Conservation (phyloP, 2,888 invertebrate species). For the Hemithea aestivaria region DNA sequence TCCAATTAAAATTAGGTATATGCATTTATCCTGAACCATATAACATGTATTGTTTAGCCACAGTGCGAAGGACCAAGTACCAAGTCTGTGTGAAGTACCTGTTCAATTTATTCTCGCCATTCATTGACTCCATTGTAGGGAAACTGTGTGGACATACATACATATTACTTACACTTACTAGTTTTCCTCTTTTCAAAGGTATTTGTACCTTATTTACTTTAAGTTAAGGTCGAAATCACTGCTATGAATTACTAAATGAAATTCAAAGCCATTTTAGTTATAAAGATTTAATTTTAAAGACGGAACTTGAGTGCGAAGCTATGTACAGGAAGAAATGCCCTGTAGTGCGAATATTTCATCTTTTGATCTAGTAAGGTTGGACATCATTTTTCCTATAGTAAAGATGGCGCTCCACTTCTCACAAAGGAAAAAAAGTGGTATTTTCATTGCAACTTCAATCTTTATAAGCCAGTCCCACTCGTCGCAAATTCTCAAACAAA, state of each 20-base stretch:
- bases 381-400: too few relatives aligned
- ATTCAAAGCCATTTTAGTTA: too few relatives aligned
- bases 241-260: too few relatives aligned
- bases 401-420: too few relatives aligned
- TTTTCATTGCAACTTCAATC: too few relatives aligned
- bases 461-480: too few relatives aligned
- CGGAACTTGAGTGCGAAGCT: slow-evolving; percentile 39
- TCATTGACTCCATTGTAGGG: slow-evolving; percentile 72
- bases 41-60: slow-evolving; percentile 19
- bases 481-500: too few relatives aligned
- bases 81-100: slow-evolving; percentile 81
- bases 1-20: too few relatives aligned
- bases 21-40: too few relatives aligned
- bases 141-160: slow-evolving; percentile 75
- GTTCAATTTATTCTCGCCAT: slow-evolving; percentile 78
- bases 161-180: slow-evolving; percentile 36
- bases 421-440: too few relatives aligned
- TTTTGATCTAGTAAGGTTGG: too few relatives aligned
- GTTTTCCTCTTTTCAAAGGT: not conserved
- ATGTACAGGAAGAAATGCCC: slow-evolving; percentile 59
- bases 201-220: not conserved
- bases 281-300: too few relatives aligned
- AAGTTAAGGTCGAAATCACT: slow-evolving; percentile 8
- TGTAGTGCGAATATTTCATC: slow-evolving; percentile 27
- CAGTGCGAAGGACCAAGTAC: slow-evolving; percentile 43